Conservation (phyloP, 2,113 vertebrate species). For the Acrocephalus kingi region DNA sequence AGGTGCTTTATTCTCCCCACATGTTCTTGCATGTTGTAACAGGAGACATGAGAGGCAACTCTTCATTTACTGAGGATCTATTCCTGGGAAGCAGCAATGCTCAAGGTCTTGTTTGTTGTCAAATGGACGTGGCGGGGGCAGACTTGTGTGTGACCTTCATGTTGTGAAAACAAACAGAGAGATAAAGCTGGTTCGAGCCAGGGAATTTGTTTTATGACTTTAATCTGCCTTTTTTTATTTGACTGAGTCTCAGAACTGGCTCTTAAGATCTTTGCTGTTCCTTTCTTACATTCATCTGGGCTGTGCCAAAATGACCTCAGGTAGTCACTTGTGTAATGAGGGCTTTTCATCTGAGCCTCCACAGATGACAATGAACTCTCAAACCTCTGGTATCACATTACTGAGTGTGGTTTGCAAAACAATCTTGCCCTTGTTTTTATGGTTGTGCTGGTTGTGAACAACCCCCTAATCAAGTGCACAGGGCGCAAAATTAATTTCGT, state of each 20-base stretch:
- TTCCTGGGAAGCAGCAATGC: background rate
- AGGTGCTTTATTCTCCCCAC: background rate
- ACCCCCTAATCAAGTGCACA: background rate
- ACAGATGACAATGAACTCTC: background rate
- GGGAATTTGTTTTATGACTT: background rate
- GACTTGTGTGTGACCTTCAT: background rate
- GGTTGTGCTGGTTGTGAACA: background rate
- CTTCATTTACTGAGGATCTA: background rate
- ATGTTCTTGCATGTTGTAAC: background rate
- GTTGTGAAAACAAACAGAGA: background rate
- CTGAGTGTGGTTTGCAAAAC: background rate
- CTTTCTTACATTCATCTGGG: background rate
- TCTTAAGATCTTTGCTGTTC: background rate
- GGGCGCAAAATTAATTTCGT: background rate
- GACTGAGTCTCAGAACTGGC: background rate
- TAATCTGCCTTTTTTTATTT: background rate
- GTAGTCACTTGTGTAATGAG: background rate
- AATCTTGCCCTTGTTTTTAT: background rate
- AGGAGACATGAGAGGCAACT: background rate
- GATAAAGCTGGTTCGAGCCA: background rate
- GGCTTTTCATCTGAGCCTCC: background rate
- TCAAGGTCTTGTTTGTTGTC: background rate
- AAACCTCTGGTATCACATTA: background rate
- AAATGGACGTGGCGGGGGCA: accelerated
- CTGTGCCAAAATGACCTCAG: background rate